These are phyloP conservation scores for Bufo gargarizans DNA, from an alignment of 2,113 vertebrate genomes.

Conservation along the genomic window DNA sequence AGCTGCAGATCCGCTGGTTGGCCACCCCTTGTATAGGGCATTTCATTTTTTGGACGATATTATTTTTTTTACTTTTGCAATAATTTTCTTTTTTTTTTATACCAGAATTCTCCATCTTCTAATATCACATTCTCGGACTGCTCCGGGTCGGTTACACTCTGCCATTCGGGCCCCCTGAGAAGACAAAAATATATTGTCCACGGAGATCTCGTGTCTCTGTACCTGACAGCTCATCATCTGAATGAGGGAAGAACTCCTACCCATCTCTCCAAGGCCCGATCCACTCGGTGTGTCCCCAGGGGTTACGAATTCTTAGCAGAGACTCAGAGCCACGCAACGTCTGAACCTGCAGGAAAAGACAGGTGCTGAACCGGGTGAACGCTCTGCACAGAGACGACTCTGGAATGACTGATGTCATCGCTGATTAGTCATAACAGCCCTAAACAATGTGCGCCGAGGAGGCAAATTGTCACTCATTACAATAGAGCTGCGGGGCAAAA, in stretches of 20 bases:
- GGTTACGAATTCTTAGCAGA: conserved; percentile 75
- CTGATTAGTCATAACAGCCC: background rate
- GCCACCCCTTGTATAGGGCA: no score
- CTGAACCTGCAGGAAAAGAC: conserved; percentile 63
- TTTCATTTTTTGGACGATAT: no score
- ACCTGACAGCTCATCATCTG: background rate
- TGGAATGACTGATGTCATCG: background rate
- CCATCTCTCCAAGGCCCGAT: conserved; percentile 75
- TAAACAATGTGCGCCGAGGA: background rate
- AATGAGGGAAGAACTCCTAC: background rate
- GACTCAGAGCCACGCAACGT: conserved; percentile 54
- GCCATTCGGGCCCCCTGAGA: conserved; percentile 58
- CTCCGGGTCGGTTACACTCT: conserved; percentile 55
- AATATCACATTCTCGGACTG: conserved; percentile 46
- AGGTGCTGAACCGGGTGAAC: background rate
- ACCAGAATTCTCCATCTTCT: conserved; percentile 68
- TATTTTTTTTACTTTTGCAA: no score
- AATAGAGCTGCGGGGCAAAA: background rate
- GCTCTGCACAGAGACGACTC: background rate
- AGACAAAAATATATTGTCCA: background rate
- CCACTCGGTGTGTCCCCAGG: conserved; percentile 79
- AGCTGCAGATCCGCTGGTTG: no score
- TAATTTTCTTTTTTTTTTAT: background rate
- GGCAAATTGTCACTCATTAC: background rate
- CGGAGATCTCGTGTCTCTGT: background rate